Evolutionary conservation across 2,113 vertebrate species (phyloP).

Genomic region (Xiphophorus maculatus): DNA sequence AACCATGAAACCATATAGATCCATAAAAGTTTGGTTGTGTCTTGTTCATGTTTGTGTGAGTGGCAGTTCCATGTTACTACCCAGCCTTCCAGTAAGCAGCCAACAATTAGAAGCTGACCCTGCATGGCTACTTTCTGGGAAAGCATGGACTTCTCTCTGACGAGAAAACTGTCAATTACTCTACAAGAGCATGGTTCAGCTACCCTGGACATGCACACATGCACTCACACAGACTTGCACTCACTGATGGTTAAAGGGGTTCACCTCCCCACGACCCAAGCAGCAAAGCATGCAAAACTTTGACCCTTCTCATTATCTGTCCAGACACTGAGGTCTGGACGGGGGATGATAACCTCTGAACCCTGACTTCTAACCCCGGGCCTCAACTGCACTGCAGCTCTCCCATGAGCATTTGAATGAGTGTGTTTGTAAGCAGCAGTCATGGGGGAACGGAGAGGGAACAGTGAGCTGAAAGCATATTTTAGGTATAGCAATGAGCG

Average conservation of each 20-base stretch:
- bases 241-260: conserved; percentile 43
- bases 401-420: conserved; percentile 34
- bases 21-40: conserved; percentile 32
- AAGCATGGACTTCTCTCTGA: conserved; percentile 56
- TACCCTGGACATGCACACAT: conserved; percentile 29
- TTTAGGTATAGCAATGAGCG: conserved; percentile 34
- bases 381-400: conserved; percentile 22
- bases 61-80: conserved; percentile 19
- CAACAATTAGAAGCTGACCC: conserved; percentile 64
- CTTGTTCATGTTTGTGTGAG: conserved; percentile 20
- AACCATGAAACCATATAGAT: conserved; percentile 57
- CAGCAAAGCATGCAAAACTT: conserved; percentile 67
- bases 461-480: conserved; percentile 27
- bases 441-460: conserved; percentile 7
- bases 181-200: conserved; percentile 55
- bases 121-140: conserved; percentile 39
- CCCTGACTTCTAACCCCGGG: conserved; percentile 69
- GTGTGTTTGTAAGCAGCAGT: conserved; percentile 27
- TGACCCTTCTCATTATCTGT: conserved; percentile 73
- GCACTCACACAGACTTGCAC: conserved; percentile 18
- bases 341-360: conserved; percentile 73
- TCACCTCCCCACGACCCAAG: conserved; percentile 69
- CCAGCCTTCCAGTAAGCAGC: conserved; percentile 60
- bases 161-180: conserved; percentile 51
- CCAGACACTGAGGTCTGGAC: conserved; percentile 67